Percentiles rank a stretch among this genome's conserved stretches.
Conservation (phyloP, 2,113 vertebrate species). For the Etia nguti region DNA sequence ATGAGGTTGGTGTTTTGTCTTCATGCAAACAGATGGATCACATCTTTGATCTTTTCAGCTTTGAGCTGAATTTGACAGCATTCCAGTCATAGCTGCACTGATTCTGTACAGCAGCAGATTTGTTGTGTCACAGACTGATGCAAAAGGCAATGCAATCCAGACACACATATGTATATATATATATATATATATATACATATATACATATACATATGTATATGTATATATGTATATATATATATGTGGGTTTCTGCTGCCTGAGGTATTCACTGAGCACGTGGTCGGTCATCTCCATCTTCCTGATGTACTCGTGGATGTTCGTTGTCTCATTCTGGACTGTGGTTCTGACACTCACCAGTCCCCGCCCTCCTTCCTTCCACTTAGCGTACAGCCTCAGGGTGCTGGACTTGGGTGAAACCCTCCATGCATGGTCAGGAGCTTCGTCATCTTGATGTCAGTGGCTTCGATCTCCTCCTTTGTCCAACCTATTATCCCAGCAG, state of each 20-base stretch:
- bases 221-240: too few relatives aligned
- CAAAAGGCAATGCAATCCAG: background rate
- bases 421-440: background rate
- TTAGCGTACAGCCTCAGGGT: rapidly evolving
- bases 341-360: rapidly evolving
- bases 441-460: background rate
- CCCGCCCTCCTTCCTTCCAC: rapidly evolving
- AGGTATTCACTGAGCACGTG: rapidly evolving
- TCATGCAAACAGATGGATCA: background rate
- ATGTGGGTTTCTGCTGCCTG: background rate
- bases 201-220: too few relatives aligned
- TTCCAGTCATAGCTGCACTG: background rate
- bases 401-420: too few relatives aligned
- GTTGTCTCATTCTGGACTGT: rapidly evolving
- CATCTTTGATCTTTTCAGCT: background rate
- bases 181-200: too few relatives aligned
- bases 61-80: background rate
- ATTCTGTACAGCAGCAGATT: background rate
- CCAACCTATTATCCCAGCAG: too few relatives aligned
- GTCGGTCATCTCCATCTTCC: rapidly evolving
- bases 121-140: background rate
- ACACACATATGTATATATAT: too few relatives aligned
- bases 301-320: rapidly evolving
- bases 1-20: rapidly evolving
- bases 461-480: background rate